Evolutionary conservation across 2,797 vertebrate species (phyloP).

Genomic region (Rhinichthys osculus): DNA sequence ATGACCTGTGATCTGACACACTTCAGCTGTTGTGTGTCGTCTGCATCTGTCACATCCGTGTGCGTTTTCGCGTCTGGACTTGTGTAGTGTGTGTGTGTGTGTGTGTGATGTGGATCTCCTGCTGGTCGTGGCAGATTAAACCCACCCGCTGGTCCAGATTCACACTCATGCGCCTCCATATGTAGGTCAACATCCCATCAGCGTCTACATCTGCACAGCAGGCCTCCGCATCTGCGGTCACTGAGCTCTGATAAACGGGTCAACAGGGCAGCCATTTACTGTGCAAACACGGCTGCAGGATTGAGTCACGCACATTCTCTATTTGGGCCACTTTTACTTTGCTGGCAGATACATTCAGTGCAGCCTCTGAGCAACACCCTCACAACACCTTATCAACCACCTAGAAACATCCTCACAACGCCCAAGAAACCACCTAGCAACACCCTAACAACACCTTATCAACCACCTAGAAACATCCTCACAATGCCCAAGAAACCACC

Average conservation of each 20-base stretch:
- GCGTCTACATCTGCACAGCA: slow-evolving; percentile 22
- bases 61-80: neutral
- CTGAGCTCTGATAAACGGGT: slow-evolving; percentile 4
- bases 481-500: rapidly evolving
- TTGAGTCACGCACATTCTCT: neutral
- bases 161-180: slow-evolving; percentile 14
- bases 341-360: neutral
- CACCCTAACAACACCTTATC: rapidly evolving
- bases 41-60: neutral
- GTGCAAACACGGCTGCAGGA: neutral
- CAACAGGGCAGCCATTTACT: neutral
- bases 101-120: neutral
- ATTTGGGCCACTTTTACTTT: neutral
- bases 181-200: slow-evolving; percentile 40
- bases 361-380: neutral
- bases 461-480: no score
- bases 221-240: neutral
- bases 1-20: neutral
- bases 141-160: slow-evolving; percentile 21
- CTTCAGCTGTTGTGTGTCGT: neutral
- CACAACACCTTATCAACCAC: no score
- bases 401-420: neutral
- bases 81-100: neutral
- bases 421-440: neutral
- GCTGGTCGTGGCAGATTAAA: slow-evolving; percentile 29